Percentiles rank a stretch among this genome's conserved stretches.
These are phyloP conservation scores for Microplitis mediator DNA, from an alignment of 1,140 invertebrate species.

Conservation along the genomic window DNA sequence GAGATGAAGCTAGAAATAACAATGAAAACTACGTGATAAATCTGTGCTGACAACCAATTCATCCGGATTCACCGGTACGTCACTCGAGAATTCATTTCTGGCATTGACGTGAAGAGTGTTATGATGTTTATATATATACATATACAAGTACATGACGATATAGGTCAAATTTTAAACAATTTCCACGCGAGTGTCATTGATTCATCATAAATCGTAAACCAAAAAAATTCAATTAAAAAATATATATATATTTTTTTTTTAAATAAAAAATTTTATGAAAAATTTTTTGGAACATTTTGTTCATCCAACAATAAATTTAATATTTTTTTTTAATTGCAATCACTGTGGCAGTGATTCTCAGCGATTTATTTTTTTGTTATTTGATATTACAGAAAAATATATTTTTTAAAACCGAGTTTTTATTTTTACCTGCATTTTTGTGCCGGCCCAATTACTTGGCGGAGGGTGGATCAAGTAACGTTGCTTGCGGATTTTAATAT, in stretches of 20 bases:
- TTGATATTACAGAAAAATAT: not conserved
- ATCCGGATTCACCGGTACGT: not conserved
- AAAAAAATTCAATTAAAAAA: not conserved
- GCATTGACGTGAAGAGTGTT: not conserved
- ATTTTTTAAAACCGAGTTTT: not conserved
- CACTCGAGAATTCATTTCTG: not conserved
- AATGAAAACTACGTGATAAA: conserved; percentile 7
- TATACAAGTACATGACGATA: not conserved
- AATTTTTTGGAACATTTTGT: no score
- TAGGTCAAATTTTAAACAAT: not conserved
- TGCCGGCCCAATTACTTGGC: conserved; percentile 24
- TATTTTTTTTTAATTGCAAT: not conserved
- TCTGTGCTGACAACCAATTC: conserved; percentile 8
- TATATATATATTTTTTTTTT: no score
- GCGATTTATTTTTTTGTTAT: not conserved
- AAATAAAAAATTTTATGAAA: not conserved
- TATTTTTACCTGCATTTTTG: conserved; percentile 54
- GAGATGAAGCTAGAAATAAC: not conserved
- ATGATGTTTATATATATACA: not conserved
- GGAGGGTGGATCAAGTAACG: conserved; percentile 54
- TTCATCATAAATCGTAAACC: not conserved
- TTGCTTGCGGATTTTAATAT: conserved; percentile 10
- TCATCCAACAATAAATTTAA: no score
- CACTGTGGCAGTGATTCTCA: not conserved
- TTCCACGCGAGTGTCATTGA: not conserved